Conservation (phyloP, 1,140 invertebrate species). For the Formica exsecta region DNA sequence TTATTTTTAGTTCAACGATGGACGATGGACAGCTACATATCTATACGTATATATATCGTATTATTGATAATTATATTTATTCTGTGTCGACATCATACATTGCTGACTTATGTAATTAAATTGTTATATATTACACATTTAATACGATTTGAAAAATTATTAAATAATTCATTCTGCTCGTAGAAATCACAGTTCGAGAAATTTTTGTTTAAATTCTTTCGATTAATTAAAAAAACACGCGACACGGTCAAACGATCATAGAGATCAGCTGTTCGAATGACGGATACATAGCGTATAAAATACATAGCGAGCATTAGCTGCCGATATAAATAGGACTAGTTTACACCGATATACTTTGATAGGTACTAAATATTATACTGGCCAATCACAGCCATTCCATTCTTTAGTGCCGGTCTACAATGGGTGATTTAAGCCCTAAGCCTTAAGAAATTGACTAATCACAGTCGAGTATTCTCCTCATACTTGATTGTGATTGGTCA, state of each 20-base stretch:
- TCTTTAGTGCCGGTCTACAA: too few species aligned
- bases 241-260: background rate
- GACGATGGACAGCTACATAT: background rate
- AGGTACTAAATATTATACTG: too few species aligned
- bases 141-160: background rate
- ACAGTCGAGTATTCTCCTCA: too few species aligned
- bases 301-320: too few species aligned
- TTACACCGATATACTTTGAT: too few species aligned
- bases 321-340: too few species aligned
- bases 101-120: background rate
- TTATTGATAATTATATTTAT: background rate
- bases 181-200: background rate
- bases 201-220: background rate
- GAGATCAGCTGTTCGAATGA: background rate
- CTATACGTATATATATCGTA: background rate
- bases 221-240: background rate
- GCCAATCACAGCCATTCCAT: too few species aligned
- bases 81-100: background rate
- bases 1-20: slow-evolving; percentile 10
- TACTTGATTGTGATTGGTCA: too few species aligned
- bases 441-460: too few species aligned
- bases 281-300: too few species aligned
- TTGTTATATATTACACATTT: background rate
- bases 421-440: too few species aligned
- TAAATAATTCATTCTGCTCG: background rate